Evolutionary conservation across 2,888 invertebrate species (phyloP).

Genomic region (Leucoptera coffeella): DNA sequence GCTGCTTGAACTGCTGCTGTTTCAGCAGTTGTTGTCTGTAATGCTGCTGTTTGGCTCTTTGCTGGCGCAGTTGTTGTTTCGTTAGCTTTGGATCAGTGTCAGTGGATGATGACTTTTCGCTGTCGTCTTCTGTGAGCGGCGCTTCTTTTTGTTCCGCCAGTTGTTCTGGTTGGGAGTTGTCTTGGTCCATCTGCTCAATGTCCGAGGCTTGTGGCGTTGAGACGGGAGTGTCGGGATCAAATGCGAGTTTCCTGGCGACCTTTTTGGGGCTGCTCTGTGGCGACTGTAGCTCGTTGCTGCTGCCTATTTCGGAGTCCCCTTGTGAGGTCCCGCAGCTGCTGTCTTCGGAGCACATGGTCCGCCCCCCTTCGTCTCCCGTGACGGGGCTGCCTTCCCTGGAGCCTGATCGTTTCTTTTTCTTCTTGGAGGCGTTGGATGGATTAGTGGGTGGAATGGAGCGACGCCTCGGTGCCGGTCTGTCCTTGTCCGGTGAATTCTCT

Average conservation of each 20-base stretch:
- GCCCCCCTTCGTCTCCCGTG: constrained; percentile 59
- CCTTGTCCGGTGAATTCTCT: constrained; percentile 74
- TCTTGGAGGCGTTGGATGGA: constrained; percentile 62
- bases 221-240: constrained; percentile 30
- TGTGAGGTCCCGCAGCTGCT: constrained; percentile 66
- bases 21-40: too few relatives aligned
- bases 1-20: too few relatives aligned
- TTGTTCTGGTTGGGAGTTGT: too few relatives aligned
- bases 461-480: constrained; percentile 73
- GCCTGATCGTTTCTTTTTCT: constrained; percentile 55
- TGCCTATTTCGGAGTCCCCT: constrained; percentile 40
- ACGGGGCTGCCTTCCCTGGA: constrained; percentile 55
- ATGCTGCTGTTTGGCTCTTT: too few relatives aligned
- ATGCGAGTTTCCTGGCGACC: constrained; percentile 34
- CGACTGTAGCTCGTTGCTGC: constrained; percentile 41
- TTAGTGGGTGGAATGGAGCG: constrained; percentile 69
- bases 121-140: too few relatives aligned
- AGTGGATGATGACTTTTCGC: constrained; percentile 8
- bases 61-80: constrained; percentile 30
- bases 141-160: too few relatives aligned
- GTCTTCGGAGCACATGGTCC: constrained; percentile 70
- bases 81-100: constrained; percentile 17
- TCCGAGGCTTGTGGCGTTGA: constrained; percentile 11
- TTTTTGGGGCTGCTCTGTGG: constrained; percentile 51
- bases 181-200: too few relatives aligned